Conservation (phyloP, 1,140 invertebrate species). For the Pseudomyrmex dendroicus region DNA sequence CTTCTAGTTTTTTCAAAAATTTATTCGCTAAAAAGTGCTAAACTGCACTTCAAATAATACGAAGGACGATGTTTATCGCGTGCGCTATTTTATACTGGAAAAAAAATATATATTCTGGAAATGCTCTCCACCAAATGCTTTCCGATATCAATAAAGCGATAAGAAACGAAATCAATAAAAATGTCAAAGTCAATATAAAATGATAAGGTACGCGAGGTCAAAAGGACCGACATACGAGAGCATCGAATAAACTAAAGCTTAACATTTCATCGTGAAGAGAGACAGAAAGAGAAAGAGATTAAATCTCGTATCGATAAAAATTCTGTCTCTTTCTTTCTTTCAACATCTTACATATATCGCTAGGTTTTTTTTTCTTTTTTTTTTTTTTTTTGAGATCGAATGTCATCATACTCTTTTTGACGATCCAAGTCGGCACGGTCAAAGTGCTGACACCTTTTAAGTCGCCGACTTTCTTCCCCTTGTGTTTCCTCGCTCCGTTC, state of each 20-base stretch:
- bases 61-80: too few species aligned
- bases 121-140: background rate
- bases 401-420: slow-evolving; percentile 45
- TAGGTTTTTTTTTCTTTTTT: background rate
- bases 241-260: too few species aligned
- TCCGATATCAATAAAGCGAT: background rate
- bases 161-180: background rate
- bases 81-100: too few species aligned
- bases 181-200: too few species aligned
- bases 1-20: too few species aligned
- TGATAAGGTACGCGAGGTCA: too few species aligned
- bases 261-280: too few species aligned
- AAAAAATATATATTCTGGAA: background rate
- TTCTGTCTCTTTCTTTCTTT: background rate
- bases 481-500: slow-evolving; percentile 31
- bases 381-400: slow-evolving; percentile 42
- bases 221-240: too few species aligned
- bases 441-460: slow-evolving; percentile 56
- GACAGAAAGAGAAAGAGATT: too few species aligned
- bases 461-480: slow-evolving; percentile 56
- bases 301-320: slow-evolving; percentile 1
- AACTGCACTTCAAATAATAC: too few species aligned
- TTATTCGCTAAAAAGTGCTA: too few species aligned
- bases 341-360: too few species aligned
- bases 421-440: slow-evolving; percentile 41